Base-by-base conservation (phyloP, 2,888 invertebrate genomes). In the Toxonevra muliebris region DNA sequence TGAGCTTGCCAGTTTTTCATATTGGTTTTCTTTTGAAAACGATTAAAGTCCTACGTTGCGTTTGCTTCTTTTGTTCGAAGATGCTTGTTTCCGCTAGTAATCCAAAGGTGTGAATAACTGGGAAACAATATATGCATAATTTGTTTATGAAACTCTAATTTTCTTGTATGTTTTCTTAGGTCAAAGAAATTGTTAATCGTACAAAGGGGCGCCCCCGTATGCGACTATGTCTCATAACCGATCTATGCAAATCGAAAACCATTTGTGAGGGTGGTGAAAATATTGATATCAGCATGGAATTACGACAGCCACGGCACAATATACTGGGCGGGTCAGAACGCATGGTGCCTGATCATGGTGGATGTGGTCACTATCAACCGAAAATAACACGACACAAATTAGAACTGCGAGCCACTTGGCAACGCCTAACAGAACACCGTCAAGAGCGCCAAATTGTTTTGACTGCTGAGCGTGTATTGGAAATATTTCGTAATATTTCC, bases 181-280 rank as follows among this genome's bases (percentile, higher is more conserved):
- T 77, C 8, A 76, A 76, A 63, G 74, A 79, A 60, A 71, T 98
- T 68, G 89, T 97, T 0, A 90, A 92, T 87, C 96, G 97, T 86
- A 94, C 96, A 3, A 95, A 95, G 87, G 95, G 95, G 13, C 95
- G 96, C 78, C 95, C 96, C 2, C 89, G 97, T 71, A 95, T 95
- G 85, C 88, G 98, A 67, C 87, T 98, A 66, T 92, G 93, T 1
- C 61, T 82, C 89, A 73, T 98, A 0, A 97, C 97, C 86, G 97
- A 98, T 81, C 86, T 97, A 17, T 97, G 97, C 85, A 97, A 97
- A 87, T 92, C 94, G 7, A 97, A 96, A 86, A 94, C 93, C 78
- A 93, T 97, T 78, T 98, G 98, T 85, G 97, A 97, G 84, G 97
- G 97, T 70, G 97, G 96, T 69, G 96, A 96, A 84, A 97, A 97